These are phyloP conservation scores for Drosophila yooni DNA, from an alignment of 2,888 invertebrate genomes.

Conservation along the genomic window DNA sequence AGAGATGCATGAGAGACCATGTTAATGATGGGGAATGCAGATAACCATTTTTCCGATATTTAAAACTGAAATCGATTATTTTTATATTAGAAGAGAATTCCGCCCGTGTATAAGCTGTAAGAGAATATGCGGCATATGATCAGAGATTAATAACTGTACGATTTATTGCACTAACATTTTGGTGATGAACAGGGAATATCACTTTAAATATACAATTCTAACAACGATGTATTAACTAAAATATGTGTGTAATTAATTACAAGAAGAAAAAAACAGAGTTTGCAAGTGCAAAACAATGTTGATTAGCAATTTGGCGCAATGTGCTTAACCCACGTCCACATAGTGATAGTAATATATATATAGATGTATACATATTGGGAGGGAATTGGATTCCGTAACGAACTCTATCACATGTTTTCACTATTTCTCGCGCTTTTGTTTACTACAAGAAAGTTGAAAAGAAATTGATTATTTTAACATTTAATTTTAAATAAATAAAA, in stretches of 20 bases:
- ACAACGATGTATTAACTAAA: slow-evolving; percentile 45
- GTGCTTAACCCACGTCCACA: slow-evolving; percentile 32
- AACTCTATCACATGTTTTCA: slow-evolving; percentile 34
- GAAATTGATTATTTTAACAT: slow-evolving; percentile 43
- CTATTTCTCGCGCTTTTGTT: slow-evolving; percentile 81
- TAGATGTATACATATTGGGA: slow-evolving; percentile 40
- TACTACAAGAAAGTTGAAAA: slow-evolving; percentile 72
- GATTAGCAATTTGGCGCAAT: slow-evolving; percentile 31
- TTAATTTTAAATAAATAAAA: slow-evolving; percentile 48
- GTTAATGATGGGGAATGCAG: background rate
- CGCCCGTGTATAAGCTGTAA: background rate
- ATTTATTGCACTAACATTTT: slow-evolving; percentile 55
- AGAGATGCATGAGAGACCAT: background rate
- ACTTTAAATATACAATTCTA: slow-evolving; percentile 46
- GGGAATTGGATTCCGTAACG: slow-evolving; percentile 46
- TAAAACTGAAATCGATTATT: background rate
- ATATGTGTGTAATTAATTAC: slow-evolving; percentile 27
- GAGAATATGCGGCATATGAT: slow-evolving; percentile 9
- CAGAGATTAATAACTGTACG: slow-evolving; percentile 33
- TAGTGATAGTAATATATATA: slow-evolving; percentile 19
- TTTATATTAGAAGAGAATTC: background rate
- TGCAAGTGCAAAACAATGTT: slow-evolving; percentile 36
- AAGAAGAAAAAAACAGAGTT: slow-evolving; percentile 22
- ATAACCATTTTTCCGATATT: background rate
- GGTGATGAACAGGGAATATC: slow-evolving; percentile 39